Base-by-base conservation (phyloP, 1,140 invertebrate species). In the Macrobrachium nipponense region DNA sequence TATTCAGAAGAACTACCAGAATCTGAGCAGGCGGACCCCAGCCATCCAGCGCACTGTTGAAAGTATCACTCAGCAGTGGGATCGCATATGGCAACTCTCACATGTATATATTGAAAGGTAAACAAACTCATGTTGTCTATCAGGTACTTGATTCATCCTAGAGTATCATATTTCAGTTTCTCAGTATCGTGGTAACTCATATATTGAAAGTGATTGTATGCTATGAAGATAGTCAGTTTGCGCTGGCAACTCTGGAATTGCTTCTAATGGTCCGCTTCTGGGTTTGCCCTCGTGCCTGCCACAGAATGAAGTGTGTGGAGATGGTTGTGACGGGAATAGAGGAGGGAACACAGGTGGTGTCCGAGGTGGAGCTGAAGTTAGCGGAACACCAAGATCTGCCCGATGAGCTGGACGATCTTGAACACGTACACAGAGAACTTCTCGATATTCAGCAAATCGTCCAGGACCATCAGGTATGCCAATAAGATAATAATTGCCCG, bases 341-440 rank as follows among this genome's bases (percentile, higher is more conserved):
- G 88, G 97, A 98, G 89, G 95, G 97, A 81, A 94, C 95, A 60
- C 95, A 95, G 90, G 94, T 96, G 23, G 96, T 99, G 73, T 96
- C 95, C 17, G 96, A 98, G 89, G 95, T 98, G 89, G 98, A 99
- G 91, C 94, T 96, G 86, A 97, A 98, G 90, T 92, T 99, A 62
- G 94, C 95, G 20, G 94, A 95, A 18, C 96, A 95, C 90, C 94
- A 95, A 82, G 95, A 96, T 90, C 91, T 98, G 90, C 95, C 96
- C 2, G 94, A 95, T 36, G 96, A 97, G 76, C 92, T 95, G n/a
- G 94, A 96, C 82, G 93, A 93, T 12, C 90, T 98, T 43, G 93
- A 95, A 89, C 93, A 91, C 66, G 94, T 95, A 61, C 92, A 92
- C 83, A 89, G 91, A 62, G 91, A 92, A 78, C 88, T 93, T 17